Conservation (phyloP, 2,888 invertebrate genomes). For the Erannis defoliaria region DNA sequence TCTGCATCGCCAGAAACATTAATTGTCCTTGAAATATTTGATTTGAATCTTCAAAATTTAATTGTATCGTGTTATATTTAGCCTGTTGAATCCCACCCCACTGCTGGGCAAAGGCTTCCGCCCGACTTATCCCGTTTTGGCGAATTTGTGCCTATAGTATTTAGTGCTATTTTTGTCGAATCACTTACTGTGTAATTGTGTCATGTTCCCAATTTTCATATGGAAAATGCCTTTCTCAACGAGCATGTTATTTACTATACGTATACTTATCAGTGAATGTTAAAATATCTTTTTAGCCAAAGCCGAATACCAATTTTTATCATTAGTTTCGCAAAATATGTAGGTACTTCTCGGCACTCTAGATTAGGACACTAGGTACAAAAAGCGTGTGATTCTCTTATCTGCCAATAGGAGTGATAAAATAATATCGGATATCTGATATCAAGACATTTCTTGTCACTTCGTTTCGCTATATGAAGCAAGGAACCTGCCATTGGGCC, state of each 20-base stretch:
- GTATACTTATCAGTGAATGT: not conserved
- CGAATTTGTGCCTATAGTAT: too few relatives aligned
- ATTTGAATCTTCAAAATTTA: too few relatives aligned
- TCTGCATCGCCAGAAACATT: too few relatives aligned
- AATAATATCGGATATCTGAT: slow-evolving; percentile 15
- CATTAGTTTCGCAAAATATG: slow-evolving; percentile 1
- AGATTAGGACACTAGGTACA: slow-evolving; percentile 15
- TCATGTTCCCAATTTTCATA: too few relatives aligned
- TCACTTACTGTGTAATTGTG: too few relatives aligned
- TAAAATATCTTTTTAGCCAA: not conserved
- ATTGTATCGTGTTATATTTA: too few relatives aligned
- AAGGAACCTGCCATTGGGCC: slow-evolving; percentile 2
- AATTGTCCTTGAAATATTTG: too few relatives aligned
- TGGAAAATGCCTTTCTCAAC: not conserved
- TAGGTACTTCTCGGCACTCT: slow-evolving; percentile 14
- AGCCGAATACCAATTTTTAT: slow-evolving; percentile 8
- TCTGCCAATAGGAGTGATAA: slow-evolving; percentile 13
- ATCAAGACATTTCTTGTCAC: slow-evolving; percentile 5
- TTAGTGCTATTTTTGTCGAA: too few relatives aligned
- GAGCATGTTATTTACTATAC: not conserved
- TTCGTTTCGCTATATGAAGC: slow-evolving; percentile 9
- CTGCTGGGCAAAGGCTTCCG: too few relatives aligned
- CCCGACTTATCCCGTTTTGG: too few relatives aligned
- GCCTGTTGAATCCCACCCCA: too few relatives aligned
- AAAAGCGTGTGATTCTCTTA: slow-evolving; percentile 14